Evolutionary conservation across 2,797 vertebrate genomes (phyloP), one percentile per base, ranked within the genome.

Genomic region (Thalassophryne amazonica): DNA sequence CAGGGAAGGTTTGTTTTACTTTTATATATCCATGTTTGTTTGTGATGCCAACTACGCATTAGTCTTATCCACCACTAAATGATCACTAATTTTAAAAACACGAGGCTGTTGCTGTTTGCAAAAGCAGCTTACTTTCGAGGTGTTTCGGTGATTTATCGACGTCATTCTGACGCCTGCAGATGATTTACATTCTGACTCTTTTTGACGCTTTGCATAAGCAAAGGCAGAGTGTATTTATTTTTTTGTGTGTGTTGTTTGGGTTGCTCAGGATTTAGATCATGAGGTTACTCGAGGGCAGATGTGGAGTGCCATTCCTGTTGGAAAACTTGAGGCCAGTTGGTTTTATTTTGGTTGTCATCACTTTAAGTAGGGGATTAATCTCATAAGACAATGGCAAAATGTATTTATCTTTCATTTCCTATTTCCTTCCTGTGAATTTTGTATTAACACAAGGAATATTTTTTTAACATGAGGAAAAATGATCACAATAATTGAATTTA

Each of bases 231-330:
- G 25, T 41, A 27, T 66, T 71, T 72, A 54, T 65, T 68, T 71
- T 51, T 58, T 58, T 56, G 54, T 68, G 62, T 53, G 42, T 59
- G 36, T 53, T 65, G 43, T 70, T 28, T 58, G 60, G 46, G 37
- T 49, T 58, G 30, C 24, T 60, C 20, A 37, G 56, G 34, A 1
- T 59, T 49, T 39, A 10, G 22, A 60, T 47, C 15, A 11, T 11
- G n/a, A 17, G 11, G 27, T 66, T 62, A 36, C 50, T 64, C 52
- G 35, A 50, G 39, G 36, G 20, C 24, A 60, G 60, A 58, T 14
- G 64, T 49, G 35, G 40, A 53, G 33, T 20, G 15, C 38, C 17
- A 38, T 18, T 41, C 22, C 18, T 30, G 49, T 31, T 18, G 14
- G 43, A 31, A 20, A n/a, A 34, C 39, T 33, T n/a, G 7, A 51